Evolutionary conservation across 2,888 invertebrate species (phyloP).

Genomic region (Andrena haemorrhoa): DNA sequence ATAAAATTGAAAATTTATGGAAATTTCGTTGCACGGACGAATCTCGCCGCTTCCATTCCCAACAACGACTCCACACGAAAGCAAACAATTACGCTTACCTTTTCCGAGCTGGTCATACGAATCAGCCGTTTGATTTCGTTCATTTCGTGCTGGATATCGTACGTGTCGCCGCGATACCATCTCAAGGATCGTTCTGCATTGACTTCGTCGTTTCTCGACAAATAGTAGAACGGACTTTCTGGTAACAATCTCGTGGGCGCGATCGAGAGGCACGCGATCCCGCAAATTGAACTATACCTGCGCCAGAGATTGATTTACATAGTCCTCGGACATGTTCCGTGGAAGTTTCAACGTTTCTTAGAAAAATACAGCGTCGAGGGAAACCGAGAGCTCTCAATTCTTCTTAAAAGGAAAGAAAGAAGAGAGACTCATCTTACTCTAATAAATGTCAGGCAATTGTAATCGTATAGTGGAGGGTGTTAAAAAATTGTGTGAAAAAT

Average conservation of each 20-base stretch:
- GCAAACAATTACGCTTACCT: slow-evolving; percentile 62
- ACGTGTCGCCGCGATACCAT: slow-evolving; percentile 72
- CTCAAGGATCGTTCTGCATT: slow-evolving; percentile 71
- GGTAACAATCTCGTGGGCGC: slow-evolving; percentile 72
- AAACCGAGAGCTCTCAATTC: not conserved
- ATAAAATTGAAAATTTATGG: not conserved
- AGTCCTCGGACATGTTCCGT: not conserved
- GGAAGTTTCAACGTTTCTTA: not conserved
- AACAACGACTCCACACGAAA: not conserved
- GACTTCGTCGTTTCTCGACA: slow-evolving; percentile 67
- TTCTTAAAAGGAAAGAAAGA: not conserved
- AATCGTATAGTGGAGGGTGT: no score
- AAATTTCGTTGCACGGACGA: not conserved
- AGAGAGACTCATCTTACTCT: not conserved
- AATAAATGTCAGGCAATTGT: no score
- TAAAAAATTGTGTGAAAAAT: no score
- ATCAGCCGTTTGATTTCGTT: slow-evolving; percentile 69
- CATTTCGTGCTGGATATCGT: slow-evolving; percentile 71
- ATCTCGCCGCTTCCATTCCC: not conserved
- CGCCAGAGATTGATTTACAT: slow-evolving; percentile 27
- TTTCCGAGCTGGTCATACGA: slow-evolving; percentile 37
- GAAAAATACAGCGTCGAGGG: not conserved
- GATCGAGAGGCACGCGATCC: slow-evolving; percentile 71
- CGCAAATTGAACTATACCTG: slow-evolving; percentile 77
- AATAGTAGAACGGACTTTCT: slow-evolving; percentile 76